Evolutionary conservation across 2,113 vertebrate species (phyloP), one percentile per base, ranked within the genome.

Genomic region (Leptodactylus fuscus): DNA sequence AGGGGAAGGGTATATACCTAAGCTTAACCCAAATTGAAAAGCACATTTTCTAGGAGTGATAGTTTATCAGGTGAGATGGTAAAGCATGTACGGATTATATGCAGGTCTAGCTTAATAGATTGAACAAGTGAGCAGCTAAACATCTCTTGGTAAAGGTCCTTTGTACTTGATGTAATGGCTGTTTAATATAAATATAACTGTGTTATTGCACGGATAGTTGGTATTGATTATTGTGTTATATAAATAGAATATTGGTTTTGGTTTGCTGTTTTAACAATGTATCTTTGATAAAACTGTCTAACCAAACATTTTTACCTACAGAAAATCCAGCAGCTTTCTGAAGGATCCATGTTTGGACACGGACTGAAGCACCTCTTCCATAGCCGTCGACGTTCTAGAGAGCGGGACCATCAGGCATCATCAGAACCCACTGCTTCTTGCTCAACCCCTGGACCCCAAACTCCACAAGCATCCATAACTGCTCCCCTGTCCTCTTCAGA

Each of bases 281-380:
- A 22, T 69, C 32, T 18, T 67, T 69, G 32, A 38, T 38, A 22
- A 69, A 69, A 38, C 34, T 60, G 2, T 44, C 22, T 80, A 41
- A 58, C 34, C 27, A n/a, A 41, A 34, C 36, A 88, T 80, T 41
- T 86, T 12, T 81, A 81, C 32, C 38, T 32, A 5, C 89, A 96
- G 95, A 95, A 95, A 90, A 95, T 95, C 90, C 95, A 96, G 90
- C 95, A 95, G 91, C 91, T 95, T 12, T 96, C 95, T 0, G 95
- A 96, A 86, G 95, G 95, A 80, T 95, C 95, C 91, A 94, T 96
- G 95, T 96, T 96, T 81, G 95, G 95, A 89, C 95, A 96, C 79
- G 95, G 95, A 86, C 90, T 96, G 77, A 96, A 96, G 91, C 95
- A 96, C 89, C 94, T 96, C 15, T 96, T 96, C 89, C 95, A 96